These are phyloP conservation scores for Macroramphosus scolopax DNA, from an alignment of 2,797 vertebrate genomes.

Conservation along the genomic window DNA sequence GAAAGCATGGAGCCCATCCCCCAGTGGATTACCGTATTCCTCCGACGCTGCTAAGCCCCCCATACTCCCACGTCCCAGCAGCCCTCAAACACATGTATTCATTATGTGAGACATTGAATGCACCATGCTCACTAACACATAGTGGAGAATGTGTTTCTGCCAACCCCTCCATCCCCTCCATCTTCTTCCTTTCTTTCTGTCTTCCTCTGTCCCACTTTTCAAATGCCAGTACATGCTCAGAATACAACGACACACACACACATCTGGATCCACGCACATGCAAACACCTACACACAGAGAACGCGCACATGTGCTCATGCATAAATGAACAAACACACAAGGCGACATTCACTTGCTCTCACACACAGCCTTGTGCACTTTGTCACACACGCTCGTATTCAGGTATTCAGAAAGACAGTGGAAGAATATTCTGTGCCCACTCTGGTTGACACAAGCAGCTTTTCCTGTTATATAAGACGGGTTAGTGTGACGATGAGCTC, in stretches of 20 bases:
- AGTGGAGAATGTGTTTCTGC: slow-evolving; percentile 12
- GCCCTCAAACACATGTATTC: slow-evolving; percentile 65
- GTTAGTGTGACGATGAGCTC: slow-evolving; percentile 54
- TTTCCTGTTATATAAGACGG: slow-evolving; percentile 66
- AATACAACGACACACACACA: slow-evolving; percentile 23
- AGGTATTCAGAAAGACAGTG: slow-evolving; percentile 48
- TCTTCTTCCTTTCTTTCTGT: slow-evolving; percentile 16
- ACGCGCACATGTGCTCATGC: too few species aligned
- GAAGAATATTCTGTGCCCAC: slow-evolving; percentile 47
- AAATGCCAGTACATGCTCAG: slow-evolving; percentile 34
- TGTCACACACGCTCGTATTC: slow-evolving; percentile 26
- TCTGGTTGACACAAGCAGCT: slow-evolving; percentile 64
- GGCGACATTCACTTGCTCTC: slow-evolving; percentile 1
- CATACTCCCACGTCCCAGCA: slow-evolving; percentile 63
- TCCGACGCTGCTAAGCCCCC: slow-evolving; percentile 67
- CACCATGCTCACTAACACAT: slow-evolving; percentile 30
- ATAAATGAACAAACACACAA: slow-evolving; percentile 2
- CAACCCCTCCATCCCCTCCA: slow-evolving; percentile 15
- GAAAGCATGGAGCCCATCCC: slow-evolving; percentile 65
- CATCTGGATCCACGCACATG: slow-evolving; percentile 14
- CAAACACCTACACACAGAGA: slow-evolving; percentile 8
- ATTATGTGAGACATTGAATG: slow-evolving; percentile 59
- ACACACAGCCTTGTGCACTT: slow-evolving; percentile 8
- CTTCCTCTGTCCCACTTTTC: slow-evolving; percentile 48
- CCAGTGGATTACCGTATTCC: slow-evolving; percentile 74